Conservation (phyloP, 2,888 invertebrate species). For the Patella depressa region DNA sequence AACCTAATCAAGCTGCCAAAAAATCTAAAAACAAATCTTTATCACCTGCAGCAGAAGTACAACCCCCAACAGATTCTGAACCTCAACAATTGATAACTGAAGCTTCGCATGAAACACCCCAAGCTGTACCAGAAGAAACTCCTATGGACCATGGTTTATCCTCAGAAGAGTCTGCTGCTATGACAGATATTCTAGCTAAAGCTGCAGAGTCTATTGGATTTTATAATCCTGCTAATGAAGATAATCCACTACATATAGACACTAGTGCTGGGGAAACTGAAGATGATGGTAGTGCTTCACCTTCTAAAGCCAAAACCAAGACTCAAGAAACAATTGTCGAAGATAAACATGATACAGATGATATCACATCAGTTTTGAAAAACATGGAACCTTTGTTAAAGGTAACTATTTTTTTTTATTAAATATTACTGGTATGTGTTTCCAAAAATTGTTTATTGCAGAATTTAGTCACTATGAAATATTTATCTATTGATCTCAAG, state of each 20-base stretch:
- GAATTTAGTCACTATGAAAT: too few relatives aligned
- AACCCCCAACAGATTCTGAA: neutral
- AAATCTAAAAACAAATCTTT: neutral
- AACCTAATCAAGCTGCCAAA: conserved; percentile 14
- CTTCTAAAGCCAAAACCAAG: conserved; percentile 14
- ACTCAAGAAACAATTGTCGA: neutral
- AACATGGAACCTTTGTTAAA: neutral
- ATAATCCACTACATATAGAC: conserved; percentile 63
- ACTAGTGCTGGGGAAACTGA: conserved; percentile 59
- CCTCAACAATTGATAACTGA: conserved; percentile 9
- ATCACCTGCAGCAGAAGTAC: conserved; percentile 6
- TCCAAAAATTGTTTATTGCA: too few relatives aligned
- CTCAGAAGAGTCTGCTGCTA: neutral
- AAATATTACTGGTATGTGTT: too few relatives aligned
- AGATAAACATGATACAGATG: neutral
- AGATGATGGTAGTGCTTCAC: conserved; percentile 38
- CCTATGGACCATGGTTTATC: neutral
- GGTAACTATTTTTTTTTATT: neutral
- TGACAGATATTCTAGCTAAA: conserved; percentile 68
- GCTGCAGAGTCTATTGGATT: conserved; percentile 71
- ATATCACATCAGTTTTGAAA: neutral
- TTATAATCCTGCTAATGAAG: conserved; percentile 65
- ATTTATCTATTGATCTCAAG: too few relatives aligned
- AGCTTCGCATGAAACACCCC: neutral
- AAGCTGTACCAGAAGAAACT: neutral